Evolutionary conservation across 2,113 vertebrate genomes (phyloP).

Genomic region (Gambusia holbrooki): DNA sequence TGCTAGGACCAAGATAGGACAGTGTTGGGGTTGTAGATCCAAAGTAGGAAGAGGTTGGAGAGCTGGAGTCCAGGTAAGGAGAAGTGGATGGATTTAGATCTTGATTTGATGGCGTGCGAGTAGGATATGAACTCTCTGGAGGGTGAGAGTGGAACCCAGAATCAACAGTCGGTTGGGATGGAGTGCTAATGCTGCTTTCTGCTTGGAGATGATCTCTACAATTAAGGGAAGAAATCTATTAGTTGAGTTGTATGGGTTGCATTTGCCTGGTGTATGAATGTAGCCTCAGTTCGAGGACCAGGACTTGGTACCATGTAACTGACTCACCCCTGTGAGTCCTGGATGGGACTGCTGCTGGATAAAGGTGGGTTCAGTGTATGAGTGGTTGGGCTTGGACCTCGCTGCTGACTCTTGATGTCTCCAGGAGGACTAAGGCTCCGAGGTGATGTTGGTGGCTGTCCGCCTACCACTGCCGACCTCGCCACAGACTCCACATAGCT

Average conservation of each 20-base stretch:
- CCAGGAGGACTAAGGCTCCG: constrained; percentile 59
- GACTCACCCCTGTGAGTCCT: constrained; percentile 86
- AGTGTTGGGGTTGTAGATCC: constrained; percentile 71
- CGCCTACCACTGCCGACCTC: constrained; percentile 81
- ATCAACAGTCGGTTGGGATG: constrained; percentile 81
- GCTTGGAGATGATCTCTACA: constrained; percentile 75
- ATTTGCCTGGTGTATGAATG: no score
- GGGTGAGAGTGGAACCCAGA: constrained; percentile 82
- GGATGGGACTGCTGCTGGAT: constrained; percentile 93
- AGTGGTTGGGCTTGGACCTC: constrained; percentile 48
- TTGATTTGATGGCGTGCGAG: constrained; percentile 74
- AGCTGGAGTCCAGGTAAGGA: constrained; percentile 79
- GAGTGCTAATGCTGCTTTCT: constrained; percentile 83
- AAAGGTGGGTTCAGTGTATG: constrained; percentile 83
- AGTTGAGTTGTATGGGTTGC: neutral
- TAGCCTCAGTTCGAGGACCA: neutral
- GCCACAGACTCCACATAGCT: constrained; percentile 96
- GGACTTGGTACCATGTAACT: neutral
- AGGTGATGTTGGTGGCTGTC: constrained; percentile 66
- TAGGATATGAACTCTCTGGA: constrained; percentile 71
- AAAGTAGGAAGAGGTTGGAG: constrained; percentile 72
- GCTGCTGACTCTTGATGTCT: constrained; percentile 74
- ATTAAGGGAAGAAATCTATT: neutral
- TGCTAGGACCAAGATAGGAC: constrained; percentile 68
- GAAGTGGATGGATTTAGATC: constrained; percentile 64